Evolutionary conservation across 2,888 invertebrate genomes (phyloP).

Genomic region (Drosophila lacicola): DNA sequence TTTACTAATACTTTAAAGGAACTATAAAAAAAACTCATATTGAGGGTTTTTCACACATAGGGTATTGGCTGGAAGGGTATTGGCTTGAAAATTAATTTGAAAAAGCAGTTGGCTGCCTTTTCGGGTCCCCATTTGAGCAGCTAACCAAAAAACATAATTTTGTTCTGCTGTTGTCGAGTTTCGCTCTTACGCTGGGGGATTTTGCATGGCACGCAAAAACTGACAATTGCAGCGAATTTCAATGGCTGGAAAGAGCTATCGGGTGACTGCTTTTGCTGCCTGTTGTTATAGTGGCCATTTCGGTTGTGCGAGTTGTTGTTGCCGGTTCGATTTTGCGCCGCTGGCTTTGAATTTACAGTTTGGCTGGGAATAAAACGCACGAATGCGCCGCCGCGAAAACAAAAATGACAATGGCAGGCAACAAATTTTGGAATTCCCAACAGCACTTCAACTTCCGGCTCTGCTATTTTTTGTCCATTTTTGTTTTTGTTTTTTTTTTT

Average conservation of each 20-base stretch:
- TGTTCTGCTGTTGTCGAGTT: conserved; percentile 50
- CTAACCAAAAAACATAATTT: conserved; percentile 60
- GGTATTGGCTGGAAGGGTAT: neutral
- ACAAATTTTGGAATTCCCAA: conserved; percentile 78
- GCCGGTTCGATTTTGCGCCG: conserved; percentile 71
- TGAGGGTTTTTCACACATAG: neutral
- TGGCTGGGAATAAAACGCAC: conserved; percentile 78
- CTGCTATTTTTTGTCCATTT: conserved; percentile 42
- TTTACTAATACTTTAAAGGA: conserved; percentile 4
- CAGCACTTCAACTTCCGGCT: conserved; percentile 78
- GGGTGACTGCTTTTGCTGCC: conserved; percentile 5
- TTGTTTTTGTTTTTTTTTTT: conserved; percentile 6
- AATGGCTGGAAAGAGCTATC: conserved; percentile 63
- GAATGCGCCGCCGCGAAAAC: conserved; percentile 70
- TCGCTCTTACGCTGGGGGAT: conserved; percentile 45
- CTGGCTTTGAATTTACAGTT: conserved; percentile 79
- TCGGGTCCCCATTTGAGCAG: conserved; percentile 26
- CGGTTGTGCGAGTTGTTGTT: conserved; percentile 12
- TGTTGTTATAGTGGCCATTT: conserved; percentile 6
- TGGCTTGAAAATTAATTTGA: conserved; percentile 12
- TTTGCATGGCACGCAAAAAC: conserved; percentile 61
- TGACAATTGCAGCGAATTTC: conserved; percentile 72
- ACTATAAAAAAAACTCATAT: neutral
- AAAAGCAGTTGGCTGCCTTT: conserved; percentile 4
- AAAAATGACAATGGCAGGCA: conserved; percentile 80